Base-by-base conservation (phyloP, 2,113 vertebrate species). In the Marmota monax region DNA sequence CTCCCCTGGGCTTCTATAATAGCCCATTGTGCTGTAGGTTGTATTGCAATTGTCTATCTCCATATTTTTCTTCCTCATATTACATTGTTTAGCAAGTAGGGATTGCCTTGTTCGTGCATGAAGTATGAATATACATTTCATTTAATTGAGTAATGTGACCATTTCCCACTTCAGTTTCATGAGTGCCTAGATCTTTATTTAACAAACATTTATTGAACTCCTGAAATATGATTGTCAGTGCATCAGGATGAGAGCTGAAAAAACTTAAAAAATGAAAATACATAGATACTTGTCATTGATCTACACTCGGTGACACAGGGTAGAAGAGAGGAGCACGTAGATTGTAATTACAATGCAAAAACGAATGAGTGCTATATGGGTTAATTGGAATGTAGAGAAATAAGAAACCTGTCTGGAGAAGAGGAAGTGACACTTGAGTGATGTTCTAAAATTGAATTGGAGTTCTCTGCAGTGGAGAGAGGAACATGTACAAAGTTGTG, bases 401-500 rank as follows among this genome's bases (percentile, higher is more conserved):
- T 20, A 42, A 88, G 48, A 65, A 67, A 23, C 17, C 7, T 7
- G 42, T 2, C 1, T 65, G 65, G 48, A 84, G 53, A 53, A 84
- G 34, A 69, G 0, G 25, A 63, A 20, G 32, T 3, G 23, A 84
- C 27, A 25, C 17, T 37, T 1, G 27, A 53, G 58, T 2, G 16
- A 4, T 34, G 37, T 34, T 20, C 42, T 53, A 22, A 34, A 58
- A 25, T 61, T 14, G 7, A 90, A 32, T 20, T 1, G 1, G 5
- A 32, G 34, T 34, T 7, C 1, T 70, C 20, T 1, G 4, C 67
- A 13, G 27, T 11, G 2, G 11, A 39, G 51, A 39, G 2, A n/a
- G 18, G 16, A 61, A 16, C 42, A 1, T 0, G 1, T 5, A 7
- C 0, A 70, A 20, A 88, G 39, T 2, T 0, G 0, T 22, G 74